Evolutionary conservation across 2,797 vertebrate species (phyloP).

Genomic region (Acanthurus lineatus): DNA sequence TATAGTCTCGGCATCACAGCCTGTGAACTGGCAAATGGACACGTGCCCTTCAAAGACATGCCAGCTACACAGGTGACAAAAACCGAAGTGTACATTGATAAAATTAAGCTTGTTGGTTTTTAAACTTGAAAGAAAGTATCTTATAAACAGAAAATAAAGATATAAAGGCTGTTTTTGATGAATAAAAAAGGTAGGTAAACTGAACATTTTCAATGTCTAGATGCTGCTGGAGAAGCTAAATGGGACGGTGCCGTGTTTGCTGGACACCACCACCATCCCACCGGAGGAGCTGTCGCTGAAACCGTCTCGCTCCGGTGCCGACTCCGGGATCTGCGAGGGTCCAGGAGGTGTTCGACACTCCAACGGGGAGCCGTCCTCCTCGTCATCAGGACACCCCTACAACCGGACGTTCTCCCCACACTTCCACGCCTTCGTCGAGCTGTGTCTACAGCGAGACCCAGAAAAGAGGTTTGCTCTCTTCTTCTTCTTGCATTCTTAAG

Average conservation of each 20-base stretch:
- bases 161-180: background rate
- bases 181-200: background rate
- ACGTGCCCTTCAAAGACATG: slow-evolving; percentile 99
- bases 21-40: slow-evolving; percentile 97
- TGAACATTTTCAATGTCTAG: slow-evolving; percentile 72
- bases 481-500: background rate
- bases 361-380: slow-evolving; percentile 89
- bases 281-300: slow-evolving; percentile 95
- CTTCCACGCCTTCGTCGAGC: slow-evolving; percentile 96
- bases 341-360: slow-evolving; percentile 85
- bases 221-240: slow-evolving; percentile 99
- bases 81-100: background rate
- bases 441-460: slow-evolving; percentile 95
- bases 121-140: background rate
- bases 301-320: slow-evolving; percentile 90
- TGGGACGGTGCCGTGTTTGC: slow-evolving; percentile 94
- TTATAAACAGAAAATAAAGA: background rate
- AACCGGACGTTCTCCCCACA: slow-evolving; percentile 93
- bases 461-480: slow-evolving; percentile 87
- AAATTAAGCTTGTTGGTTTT: background rate
- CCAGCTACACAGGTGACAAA: slow-evolving; percentile 93
- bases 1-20: slow-evolving; percentile 98
- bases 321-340: slow-evolving; percentile 91
- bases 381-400: slow-evolving; percentile 89
- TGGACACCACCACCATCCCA: slow-evolving; percentile 97